A percentile compares a stretch with the other conserved stretches of the same genome.
phyloP scores from a whole-genome alignment of 2,113 vertebrate genomes.

The Gymnorhina tibicen region DNA sequence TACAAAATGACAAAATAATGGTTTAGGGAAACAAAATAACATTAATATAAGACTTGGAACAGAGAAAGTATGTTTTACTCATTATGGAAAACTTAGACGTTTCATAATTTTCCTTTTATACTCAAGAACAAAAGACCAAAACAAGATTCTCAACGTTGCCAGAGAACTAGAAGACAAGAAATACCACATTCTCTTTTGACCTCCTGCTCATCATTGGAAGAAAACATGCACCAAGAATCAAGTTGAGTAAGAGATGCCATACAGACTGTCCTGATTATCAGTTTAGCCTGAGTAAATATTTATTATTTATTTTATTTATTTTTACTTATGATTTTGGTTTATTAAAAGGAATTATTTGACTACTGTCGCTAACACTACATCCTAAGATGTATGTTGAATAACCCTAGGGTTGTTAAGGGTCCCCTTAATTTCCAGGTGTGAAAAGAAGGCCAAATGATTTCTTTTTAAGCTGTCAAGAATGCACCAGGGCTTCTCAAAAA shows the following conservation, averaged over 20 bases:
- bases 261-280: background rate
- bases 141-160: background rate
- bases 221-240: background rate
- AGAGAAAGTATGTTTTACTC: background rate
- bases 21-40: background rate
- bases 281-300: background rate
- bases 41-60: background rate
- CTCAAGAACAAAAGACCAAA: background rate
- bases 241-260: background rate
- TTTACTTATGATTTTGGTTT: background rate
- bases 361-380: background rate
- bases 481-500: constrained; percentile 38
- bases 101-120: background rate
- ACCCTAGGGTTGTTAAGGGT: background rate
- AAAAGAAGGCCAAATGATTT: constrained; percentile 24
- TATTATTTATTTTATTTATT: background rate
- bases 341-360: background rate
- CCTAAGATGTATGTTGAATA: background rate
- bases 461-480: constrained; percentile 32
- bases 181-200: background rate
- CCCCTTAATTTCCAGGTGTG: background rate
- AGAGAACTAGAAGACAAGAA: background rate
- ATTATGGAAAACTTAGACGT: background rate
- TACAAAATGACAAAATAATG: background rate
- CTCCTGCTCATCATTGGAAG: background rate